Conservation (phyloP, 2,888 invertebrate species). For the Caenorhabditis sinica region DNA sequence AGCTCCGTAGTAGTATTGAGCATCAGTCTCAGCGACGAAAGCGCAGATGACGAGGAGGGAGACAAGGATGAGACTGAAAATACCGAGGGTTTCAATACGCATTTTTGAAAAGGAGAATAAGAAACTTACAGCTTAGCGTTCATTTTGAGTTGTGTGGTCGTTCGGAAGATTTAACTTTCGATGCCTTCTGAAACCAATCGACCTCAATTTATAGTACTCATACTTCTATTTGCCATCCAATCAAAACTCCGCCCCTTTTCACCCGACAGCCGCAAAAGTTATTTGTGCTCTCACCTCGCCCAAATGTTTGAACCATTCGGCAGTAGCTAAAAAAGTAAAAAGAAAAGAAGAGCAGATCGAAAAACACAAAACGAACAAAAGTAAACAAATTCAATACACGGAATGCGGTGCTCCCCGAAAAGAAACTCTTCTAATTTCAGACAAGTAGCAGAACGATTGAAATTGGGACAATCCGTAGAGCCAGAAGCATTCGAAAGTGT, state of each 20-base stretch:
- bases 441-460: slow-evolving; percentile 81
- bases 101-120: neutral
- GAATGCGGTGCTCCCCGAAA: slow-evolving; percentile 14
- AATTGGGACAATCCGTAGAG: slow-evolving; percentile 79
- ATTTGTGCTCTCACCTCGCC: slow-evolving; percentile 45
- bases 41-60: slow-evolving; percentile 66
- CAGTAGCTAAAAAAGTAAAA: slow-evolving; percentile 39
- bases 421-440: slow-evolving; percentile 57
- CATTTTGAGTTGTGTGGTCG: slow-evolving; percentile 37
- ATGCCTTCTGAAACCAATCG: slow-evolving; percentile 27
- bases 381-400: slow-evolving; percentile 31
- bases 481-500: slow-evolving; percentile 79
- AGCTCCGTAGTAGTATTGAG: slow-evolving; percentile 64
- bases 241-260: slow-evolving; percentile 38
- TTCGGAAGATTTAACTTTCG: slow-evolving; percentile 43
- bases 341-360: slow-evolving; percentile 39
- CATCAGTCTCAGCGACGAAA: slow-evolving; percentile 57
- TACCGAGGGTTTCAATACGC: neutral
- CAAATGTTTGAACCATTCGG: slow-evolving; percentile 55
- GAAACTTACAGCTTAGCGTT: slow-evolving; percentile 64
- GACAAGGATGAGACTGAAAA: slow-evolving; percentile 62
- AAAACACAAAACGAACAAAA: slow-evolving; percentile 55
- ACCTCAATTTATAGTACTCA: slow-evolving; percentile 50
- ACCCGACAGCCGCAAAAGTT: slow-evolving; percentile 46
- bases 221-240: slow-evolving; percentile 22